Percentiles rank a stretch among this genome's conserved stretches.
phyloP scores from a whole-genome alignment of 2,888 invertebrate species.

The Phortica magna region DNA sequence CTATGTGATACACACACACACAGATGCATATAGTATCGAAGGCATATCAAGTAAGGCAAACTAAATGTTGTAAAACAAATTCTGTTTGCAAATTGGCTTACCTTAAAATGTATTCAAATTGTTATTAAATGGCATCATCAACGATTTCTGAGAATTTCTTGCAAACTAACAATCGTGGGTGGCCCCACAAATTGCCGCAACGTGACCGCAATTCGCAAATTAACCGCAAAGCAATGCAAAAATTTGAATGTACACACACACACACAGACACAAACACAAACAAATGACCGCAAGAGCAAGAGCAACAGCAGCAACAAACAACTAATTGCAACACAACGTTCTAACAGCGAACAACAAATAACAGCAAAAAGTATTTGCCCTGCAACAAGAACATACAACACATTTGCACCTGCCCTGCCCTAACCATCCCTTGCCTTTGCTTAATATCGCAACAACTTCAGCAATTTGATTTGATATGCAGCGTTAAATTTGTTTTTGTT shows the following conservation, averaged over 20 bases:
- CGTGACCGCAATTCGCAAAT: constrained; percentile 73
- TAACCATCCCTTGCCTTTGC: not conserved
- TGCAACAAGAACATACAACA: no score
- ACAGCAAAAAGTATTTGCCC: not conserved
- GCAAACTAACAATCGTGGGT: constrained; percentile 58
- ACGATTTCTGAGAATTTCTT: constrained; percentile 45
- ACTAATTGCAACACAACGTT: constrained; percentile 46
- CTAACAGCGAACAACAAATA: not conserved
- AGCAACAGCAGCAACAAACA: not conserved
- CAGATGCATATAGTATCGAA: no score
- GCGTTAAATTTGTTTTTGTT: constrained; percentile 2
- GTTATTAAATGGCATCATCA: constrained; percentile 37
- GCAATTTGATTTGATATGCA: constrained; percentile 33
- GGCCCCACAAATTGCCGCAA: constrained; percentile 70
- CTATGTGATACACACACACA: not conserved
- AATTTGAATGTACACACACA: not conserved
- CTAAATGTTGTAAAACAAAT: constrained; percentile 4
- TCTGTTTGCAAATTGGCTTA: constrained; percentile 14
- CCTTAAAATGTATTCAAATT: constrained; percentile 42
- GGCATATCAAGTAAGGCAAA: not conserved
- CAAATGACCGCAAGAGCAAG: not conserved
- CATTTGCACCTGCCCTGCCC: no score
- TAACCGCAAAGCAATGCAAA: constrained; percentile 55
- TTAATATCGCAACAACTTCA: not conserved
- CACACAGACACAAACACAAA: no score